Percentiles rank a stretch among this genome's conserved stretches.
These are phyloP conservation scores for Corythornis cristatus DNA, from an alignment of 2,113 vertebrate species.

Conservation along the genomic window DNA sequence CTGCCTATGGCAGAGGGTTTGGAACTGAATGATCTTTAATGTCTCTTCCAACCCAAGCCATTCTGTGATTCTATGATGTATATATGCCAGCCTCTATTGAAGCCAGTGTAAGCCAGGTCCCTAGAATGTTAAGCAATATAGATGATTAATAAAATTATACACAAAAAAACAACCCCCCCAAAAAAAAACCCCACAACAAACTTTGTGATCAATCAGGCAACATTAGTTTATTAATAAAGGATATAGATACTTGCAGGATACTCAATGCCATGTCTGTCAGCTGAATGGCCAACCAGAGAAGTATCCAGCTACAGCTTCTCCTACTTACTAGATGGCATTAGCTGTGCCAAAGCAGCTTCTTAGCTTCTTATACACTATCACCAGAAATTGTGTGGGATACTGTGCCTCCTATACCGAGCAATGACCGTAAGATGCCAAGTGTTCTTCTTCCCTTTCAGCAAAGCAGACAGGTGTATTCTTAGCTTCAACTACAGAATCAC, in stretches of 20 bases:
- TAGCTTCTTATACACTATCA: background rate
- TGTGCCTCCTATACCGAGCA: background rate
- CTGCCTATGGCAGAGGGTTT: background rate
- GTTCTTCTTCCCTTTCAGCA: background rate
- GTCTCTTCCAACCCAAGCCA: too few species aligned
- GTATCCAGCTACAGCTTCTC: background rate
- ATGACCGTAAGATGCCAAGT: background rate
- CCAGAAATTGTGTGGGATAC: background rate
- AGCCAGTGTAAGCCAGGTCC: background rate
- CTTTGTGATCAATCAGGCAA: background rate
- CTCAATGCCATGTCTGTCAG: background rate
- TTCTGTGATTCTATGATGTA: background rate
- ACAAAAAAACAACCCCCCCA: background rate
- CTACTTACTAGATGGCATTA: background rate
- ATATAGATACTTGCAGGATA: background rate
- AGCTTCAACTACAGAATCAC: background rate
- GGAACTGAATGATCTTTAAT: background rate
- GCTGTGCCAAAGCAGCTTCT: background rate
- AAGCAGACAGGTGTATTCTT: background rate
- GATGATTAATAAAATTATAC: background rate
- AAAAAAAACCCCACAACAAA: background rate
- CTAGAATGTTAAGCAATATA: background rate
- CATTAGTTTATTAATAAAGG: background rate
- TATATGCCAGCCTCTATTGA: background rate
- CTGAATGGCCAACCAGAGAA: fast-evolving